These are phyloP conservation scores for Lucilia sericata DNA, from an alignment of 1,140 invertebrate species.

Conservation along the genomic window DNA sequence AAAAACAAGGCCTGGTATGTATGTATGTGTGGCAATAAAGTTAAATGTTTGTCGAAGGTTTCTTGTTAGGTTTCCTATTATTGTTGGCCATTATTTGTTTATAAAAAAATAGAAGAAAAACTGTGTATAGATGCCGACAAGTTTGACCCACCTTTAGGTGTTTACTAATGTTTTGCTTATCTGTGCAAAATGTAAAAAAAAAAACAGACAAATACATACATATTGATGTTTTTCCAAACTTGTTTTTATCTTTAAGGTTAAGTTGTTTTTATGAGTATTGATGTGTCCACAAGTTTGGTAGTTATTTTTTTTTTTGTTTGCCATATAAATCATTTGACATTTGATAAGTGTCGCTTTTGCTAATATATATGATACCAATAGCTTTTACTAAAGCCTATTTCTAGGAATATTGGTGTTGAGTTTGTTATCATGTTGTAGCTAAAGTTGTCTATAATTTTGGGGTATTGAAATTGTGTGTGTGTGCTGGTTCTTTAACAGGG, in stretches of 20 bases:
- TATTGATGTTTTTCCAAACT: background rate
- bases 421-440: background rate
- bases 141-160: constrained; percentile 17
- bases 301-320: background rate
- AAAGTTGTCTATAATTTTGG: background rate
- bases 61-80: background rate
- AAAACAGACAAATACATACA: background rate
- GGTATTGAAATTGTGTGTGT: background rate
- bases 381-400: background rate
- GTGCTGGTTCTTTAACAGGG: background rate
- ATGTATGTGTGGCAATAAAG: background rate
- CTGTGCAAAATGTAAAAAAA: background rate
- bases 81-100: background rate
- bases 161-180: background rate
- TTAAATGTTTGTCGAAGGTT: background rate
- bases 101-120: background rate
- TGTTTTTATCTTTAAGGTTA: background rate
- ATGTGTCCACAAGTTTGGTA: background rate
- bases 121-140: background rate
- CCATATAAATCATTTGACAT: constrained; percentile 37
- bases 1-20: too few species aligned
- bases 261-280: background rate
- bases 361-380: background rate
- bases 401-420: background rate
- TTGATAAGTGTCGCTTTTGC: constrained; percentile 31